A percentile compares a stretch with the other conserved stretches of the same genome.
These are phyloP conservation scores for Thunnus maccoyii DNA, from an alignment of 2,113 vertebrate genomes.

Conservation along the genomic window DNA sequence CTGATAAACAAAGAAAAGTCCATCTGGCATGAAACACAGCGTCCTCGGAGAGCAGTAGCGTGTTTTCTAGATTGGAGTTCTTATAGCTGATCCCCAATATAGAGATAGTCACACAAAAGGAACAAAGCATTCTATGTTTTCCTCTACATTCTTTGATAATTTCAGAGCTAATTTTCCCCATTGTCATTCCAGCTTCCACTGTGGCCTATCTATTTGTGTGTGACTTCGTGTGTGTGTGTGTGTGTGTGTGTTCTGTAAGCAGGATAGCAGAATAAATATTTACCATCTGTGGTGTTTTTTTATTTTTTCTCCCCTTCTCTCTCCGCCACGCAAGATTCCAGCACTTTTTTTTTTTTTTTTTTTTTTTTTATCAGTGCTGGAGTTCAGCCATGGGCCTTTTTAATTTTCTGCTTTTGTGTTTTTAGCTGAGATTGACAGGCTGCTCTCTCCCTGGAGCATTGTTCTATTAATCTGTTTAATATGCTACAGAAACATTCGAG, in stretches of 20 bases:
- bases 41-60: conserved; percentile 54
- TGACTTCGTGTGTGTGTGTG: conserved; percentile 16
- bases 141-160: conserved; percentile 66
- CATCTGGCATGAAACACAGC: conserved; percentile 50
- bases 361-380: conserved; percentile 85
- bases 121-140: conserved; percentile 62
- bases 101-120: conserved; percentile 67
- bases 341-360: conserved; percentile 73
- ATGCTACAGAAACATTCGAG: conserved; percentile 87
- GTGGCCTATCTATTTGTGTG: conserved; percentile 41
- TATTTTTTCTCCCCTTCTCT: conserved; percentile 36
- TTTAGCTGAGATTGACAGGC: conserved; percentile 84
- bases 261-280: conserved; percentile 86
- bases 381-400: conserved; percentile 90
- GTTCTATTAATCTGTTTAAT: conserved; percentile 92
- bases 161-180: conserved; percentile 68
- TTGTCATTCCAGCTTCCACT: conserved; percentile 65
- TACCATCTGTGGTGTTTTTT: conserved; percentile 79
- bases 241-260: conserved; percentile 75
- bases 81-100: conserved; percentile 60
- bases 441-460: conserved; percentile 87
- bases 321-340: conserved; percentile 75
- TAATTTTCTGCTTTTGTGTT: conserved; percentile 91
- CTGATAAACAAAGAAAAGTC: conserved; percentile 72
- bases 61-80: conserved; percentile 64